Base-by-base conservation (phyloP, 1,140 invertebrate species). In the Plodia interpunctella region DNA sequence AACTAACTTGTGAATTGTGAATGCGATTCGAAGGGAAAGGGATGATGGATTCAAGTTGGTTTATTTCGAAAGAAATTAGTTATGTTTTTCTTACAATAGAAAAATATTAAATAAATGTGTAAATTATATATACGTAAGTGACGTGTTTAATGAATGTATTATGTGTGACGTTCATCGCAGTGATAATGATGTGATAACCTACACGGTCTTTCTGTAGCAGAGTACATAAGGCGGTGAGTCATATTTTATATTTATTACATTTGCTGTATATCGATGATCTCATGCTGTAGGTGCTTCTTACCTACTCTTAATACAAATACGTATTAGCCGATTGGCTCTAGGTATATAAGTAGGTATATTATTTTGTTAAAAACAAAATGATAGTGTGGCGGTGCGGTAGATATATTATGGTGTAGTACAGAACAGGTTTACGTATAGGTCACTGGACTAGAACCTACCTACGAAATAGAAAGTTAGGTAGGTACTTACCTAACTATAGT, bases 161-260 rank as follows among this genome's bases (percentile, higher is more conserved):
- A 67, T 76, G 38, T 15, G 72, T 82, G 66, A 72, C 74, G 67
- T 74, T 67, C 58, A 64, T 70, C 53, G 69, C 59, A 66, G 66
- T 70, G 80, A 82, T 82, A 87, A 84, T 84, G 86, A 88, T 88
- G 83, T 84, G 86, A 88, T 88, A 88, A 88, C 86, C 86, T 88
- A 84, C 78, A 83, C 86, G 74, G 73, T 80, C 81, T 83, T 79
- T 80, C 72, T 80, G 76, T 82, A 84, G 71, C 75, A 72, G 53
- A 82, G 80, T 88, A 85, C 72, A 78, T 78, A 83, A 75, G 72
- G 74, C 63, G 76, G 83, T 89, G 87, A 89, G 84, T 89, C 87
- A 89, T 85, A 84, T 87, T n/a, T 87, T 89, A 89, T 81, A 87
- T 89, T 87, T 89, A 89, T 78, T 75, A 70, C 73, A 74, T 88